Percentiles rank a stretch among this genome's conserved stretches.
These are phyloP conservation scores for Lottia gigantea DNA, from an alignment of 2,888 invertebrate species.

Conservation along the genomic window DNA sequence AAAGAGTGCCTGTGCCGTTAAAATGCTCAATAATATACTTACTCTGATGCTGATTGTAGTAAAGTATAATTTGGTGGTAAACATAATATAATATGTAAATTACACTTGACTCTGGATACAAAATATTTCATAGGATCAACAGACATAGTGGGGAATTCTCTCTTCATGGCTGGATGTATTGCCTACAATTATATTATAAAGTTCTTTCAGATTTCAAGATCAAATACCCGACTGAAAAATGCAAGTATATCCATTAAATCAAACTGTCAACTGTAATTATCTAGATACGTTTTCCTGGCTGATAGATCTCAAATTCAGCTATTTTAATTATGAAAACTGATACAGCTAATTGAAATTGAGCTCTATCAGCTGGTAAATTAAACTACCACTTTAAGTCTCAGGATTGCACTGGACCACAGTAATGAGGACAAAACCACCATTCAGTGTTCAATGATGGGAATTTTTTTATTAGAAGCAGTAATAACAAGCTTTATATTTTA, in stretches of 20 bases:
- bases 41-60: slow-evolving; percentile 57
- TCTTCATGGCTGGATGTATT: slow-evolving; percentile 61
- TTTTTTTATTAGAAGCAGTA: background rate
- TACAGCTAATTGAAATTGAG: too few species aligned
- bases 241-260: too few species aligned
- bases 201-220: too few species aligned
- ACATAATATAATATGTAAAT: slow-evolving; percentile 66
- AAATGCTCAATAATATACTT: slow-evolving; percentile 13
- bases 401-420: background rate
- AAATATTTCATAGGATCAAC: slow-evolving; percentile 67
- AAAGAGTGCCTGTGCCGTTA: too few species aligned
- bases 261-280: too few species aligned
- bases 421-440: background rate
- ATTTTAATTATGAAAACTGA: too few species aligned
- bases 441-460: background rate
- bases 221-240: too few species aligned
- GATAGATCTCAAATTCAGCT: too few species aligned
- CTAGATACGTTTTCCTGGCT: too few species aligned
- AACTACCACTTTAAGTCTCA: too few species aligned
- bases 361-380: too few species aligned
- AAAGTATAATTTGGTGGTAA: slow-evolving; percentile 62
- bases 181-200: slow-evolving; percentile 33
- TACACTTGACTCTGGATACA: slow-evolving; percentile 65
- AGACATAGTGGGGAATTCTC: slow-evolving; percentile 60
- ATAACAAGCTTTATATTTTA: too few species aligned